A percentile compares a stretch with the other conserved stretches of the same genome.
These are phyloP conservation scores for Nomada hirtipes DNA, from an alignment of 2,888 invertebrate genomes.

Conservation along the genomic window DNA sequence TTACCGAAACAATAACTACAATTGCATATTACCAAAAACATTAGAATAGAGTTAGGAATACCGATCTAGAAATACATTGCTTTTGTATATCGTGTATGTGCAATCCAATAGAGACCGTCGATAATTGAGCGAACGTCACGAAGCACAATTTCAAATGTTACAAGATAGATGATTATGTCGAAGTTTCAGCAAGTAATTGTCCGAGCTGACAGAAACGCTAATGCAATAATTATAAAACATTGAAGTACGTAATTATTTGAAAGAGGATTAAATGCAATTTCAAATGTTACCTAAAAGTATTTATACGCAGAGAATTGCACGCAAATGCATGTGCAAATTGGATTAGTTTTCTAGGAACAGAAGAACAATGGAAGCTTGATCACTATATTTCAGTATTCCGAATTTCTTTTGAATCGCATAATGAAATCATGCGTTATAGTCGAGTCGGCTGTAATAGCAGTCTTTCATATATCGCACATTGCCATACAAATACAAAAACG, in stretches of 20 bases:
- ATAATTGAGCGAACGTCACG: not conserved
- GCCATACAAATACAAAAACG: conserved; percentile 12
- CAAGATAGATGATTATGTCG: no score
- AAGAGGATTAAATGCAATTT: not conserved
- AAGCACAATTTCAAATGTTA: not conserved
- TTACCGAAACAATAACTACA: conserved; percentile 4
- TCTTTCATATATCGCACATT: conserved; percentile 34
- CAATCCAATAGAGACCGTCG: not conserved
- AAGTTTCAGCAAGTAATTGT: no score
- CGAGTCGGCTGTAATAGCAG: conserved; percentile 16
- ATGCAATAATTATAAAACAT: not conserved
- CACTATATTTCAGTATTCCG: not conserved
- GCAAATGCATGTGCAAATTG: not conserved
- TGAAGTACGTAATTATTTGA: not conserved
- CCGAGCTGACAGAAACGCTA: no score
- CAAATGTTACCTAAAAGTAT: not conserved
- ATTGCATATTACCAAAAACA: conserved; percentile 6
- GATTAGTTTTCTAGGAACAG: not conserved
- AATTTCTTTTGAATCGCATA: not conserved
- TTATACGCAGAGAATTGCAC: not conserved
- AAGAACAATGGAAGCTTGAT: not conserved
- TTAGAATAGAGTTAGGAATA: conserved; percentile 16
- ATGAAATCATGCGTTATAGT: conserved; percentile 41
- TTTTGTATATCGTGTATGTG: conserved; percentile 2
- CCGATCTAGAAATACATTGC: no score